A percentile compares a stretch with the other conserved stretches of the same genome.
Conservation (phyloP, 1,140 invertebrate genomes). For the Formica exsecta region DNA sequence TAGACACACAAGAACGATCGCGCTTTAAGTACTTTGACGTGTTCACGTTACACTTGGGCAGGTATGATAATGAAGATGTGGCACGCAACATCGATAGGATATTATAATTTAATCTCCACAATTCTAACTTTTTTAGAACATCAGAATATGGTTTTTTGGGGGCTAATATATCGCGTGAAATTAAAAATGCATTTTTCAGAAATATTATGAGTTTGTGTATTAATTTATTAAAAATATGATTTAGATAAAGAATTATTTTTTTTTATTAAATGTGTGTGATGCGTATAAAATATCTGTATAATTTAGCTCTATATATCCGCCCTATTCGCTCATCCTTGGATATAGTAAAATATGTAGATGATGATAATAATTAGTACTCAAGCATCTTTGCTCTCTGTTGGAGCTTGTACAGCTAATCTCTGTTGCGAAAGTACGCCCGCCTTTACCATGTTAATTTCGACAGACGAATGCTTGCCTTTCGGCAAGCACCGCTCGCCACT, state of each 20-base stretch:
- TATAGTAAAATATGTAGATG: neutral
- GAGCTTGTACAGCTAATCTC: constrained; percentile 11
- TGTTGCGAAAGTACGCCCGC: constrained; percentile 43
- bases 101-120: constrained; percentile 10
- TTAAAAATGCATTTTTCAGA: neutral
- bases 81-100: neutral
- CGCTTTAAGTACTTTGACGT: constrained; percentile 5
- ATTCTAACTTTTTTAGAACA: neutral
- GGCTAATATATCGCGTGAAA: neutral
- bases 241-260: too few species aligned
- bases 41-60: neutral
- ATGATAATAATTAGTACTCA: constrained; percentile 41
- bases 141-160: neutral
- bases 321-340: neutral
- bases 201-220: neutral
- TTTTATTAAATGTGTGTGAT: too few species aligned
- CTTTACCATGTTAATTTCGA: constrained; percentile 61
- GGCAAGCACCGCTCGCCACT: constrained; percentile 23
- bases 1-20: constrained; percentile 5
- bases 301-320: constrained; percentile 1
- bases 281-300: constrained; percentile 8
- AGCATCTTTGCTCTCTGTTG: neutral
- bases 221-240: too few species aligned
- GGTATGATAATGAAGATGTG: constrained; percentile 16
- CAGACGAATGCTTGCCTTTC: constrained; percentile 39